Evolutionary conservation across 2,797 vertebrate genomes (phyloP).

Genomic region (Pachyuromys duprasi): DNA sequence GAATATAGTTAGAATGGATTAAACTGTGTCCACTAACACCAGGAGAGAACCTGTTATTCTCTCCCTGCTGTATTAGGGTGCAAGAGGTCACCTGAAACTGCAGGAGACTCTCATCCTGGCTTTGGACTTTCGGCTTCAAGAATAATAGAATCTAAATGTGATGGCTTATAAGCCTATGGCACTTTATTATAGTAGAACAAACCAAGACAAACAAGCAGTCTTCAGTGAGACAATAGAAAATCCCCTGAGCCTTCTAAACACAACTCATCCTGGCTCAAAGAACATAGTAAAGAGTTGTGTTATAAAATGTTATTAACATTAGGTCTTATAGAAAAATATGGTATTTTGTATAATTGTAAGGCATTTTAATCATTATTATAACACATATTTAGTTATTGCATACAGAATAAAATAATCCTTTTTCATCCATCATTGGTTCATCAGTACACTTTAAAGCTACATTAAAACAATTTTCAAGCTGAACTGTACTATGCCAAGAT

Average conservation of each 20-base stretch:
- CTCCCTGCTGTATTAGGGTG: not conserved
- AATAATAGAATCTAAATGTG: not conserved
- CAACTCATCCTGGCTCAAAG: not conserved
- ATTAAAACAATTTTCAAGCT: constrained; percentile 30
- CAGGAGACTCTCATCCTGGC: not conserved
- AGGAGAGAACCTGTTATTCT: not conserved
- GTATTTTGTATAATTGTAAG: constrained; percentile 24
- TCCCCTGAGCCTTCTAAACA: not conserved
- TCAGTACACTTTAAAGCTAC: not conserved
- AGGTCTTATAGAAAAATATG: not conserved
- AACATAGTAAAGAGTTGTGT: not conserved
- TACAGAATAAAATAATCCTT: constrained; percentile 1
- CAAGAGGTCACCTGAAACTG: not conserved
- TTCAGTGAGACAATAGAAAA: constrained; percentile 4
- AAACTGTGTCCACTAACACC: not conserved
- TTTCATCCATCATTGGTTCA: not conserved
- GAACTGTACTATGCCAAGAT: not conserved
- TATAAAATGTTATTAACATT: constrained; percentile 21
- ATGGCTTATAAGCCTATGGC: not conserved
- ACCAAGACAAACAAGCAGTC: not conserved
- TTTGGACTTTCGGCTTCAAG: not conserved
- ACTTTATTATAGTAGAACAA: not conserved
- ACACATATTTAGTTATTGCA: constrained; percentile 39
- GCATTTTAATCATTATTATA: too few species aligned
- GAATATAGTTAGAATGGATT: not conserved